A percentile compares a stretch with the other conserved stretches of the same genome.
phyloP scores from a whole-genome alignment of 1,140 invertebrate species.

The Ostrea denselamellosa region DNA sequence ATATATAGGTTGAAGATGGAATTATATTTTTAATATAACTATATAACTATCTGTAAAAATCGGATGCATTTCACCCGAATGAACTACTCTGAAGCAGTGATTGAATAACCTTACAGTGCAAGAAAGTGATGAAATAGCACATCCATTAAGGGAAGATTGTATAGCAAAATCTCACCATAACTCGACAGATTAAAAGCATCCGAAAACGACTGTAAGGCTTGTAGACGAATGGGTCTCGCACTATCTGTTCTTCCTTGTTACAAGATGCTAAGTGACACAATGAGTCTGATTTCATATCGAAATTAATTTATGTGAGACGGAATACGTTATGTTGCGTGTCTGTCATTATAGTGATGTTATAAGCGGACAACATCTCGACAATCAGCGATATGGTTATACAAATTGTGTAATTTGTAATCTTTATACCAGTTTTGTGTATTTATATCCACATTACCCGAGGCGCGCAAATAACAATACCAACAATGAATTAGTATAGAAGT shows the following conservation, averaged over 20 bases:
- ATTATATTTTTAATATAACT: background rate
- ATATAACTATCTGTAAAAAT: background rate
- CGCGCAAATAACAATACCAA: too few relatives aligned
- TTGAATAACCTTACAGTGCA: background rate
- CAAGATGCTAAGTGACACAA: background rate
- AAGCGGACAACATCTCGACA: too few relatives aligned
- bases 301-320: background rate
- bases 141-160: slow-evolving; percentile 3
- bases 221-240: background rate
- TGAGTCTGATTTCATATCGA: background rate
- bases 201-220: background rate
- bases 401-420: too few relatives aligned
- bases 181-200: background rate
- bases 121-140: slow-evolving; percentile 11
- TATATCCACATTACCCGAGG: too few relatives aligned
- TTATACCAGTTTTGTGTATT: too few relatives aligned
- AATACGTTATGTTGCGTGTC: too few relatives aligned
- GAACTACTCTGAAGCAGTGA: background rate
- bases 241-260: background rate
- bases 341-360: too few relatives aligned
- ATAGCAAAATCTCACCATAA: background rate
- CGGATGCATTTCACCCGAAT: background rate
- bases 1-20: background rate
- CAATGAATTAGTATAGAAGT: too few relatives aligned
- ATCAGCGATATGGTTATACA: too few relatives aligned